These are phyloP conservation scores for Thamnaconus septentrionalis DNA, from an alignment of 2,113 vertebrate genomes.

Conservation along the genomic window DNA sequence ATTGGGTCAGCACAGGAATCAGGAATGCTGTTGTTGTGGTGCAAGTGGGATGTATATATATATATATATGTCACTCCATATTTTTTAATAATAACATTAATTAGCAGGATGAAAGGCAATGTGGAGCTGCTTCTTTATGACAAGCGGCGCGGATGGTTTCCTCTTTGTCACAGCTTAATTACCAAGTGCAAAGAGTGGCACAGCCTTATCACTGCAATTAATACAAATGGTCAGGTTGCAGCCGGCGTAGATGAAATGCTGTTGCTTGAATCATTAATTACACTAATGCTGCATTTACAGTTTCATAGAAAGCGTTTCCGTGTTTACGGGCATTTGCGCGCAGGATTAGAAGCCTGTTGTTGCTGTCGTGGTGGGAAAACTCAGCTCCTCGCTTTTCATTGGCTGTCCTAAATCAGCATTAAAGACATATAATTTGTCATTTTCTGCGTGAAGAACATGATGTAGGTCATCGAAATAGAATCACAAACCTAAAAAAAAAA, in stretches of 20 bases:
- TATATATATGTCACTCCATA: no score
- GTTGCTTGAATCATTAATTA: not conserved
- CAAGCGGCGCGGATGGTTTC: not conserved
- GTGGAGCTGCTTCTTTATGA: slow-evolving; percentile 10
- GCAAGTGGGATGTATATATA: not conserved
- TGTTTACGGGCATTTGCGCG: no score
- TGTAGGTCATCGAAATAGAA: no score
- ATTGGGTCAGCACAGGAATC: not conserved
- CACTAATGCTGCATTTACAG: not conserved
- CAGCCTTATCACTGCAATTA: slow-evolving; percentile 4
- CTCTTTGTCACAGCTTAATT: slow-evolving; percentile 12
- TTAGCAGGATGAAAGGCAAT: slow-evolving; percentile 32
- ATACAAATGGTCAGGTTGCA: not conserved
- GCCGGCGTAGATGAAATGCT: not conserved
- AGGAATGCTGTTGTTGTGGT: slow-evolving; percentile 28
- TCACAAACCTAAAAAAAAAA: no score
- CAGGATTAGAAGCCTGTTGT: not conserved
- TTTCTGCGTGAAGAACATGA: no score
- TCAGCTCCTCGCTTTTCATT: no score
- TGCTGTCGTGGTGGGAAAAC: not conserved
- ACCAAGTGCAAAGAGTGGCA: not conserved
- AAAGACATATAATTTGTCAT: no score
- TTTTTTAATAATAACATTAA: slow-evolving; percentile 38
- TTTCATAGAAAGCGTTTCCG: not conserved
- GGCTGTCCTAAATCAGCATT: no score